Conservation (phyloP, 2,797 vertebrate genomes). For the Sebastes alutus region DNA sequence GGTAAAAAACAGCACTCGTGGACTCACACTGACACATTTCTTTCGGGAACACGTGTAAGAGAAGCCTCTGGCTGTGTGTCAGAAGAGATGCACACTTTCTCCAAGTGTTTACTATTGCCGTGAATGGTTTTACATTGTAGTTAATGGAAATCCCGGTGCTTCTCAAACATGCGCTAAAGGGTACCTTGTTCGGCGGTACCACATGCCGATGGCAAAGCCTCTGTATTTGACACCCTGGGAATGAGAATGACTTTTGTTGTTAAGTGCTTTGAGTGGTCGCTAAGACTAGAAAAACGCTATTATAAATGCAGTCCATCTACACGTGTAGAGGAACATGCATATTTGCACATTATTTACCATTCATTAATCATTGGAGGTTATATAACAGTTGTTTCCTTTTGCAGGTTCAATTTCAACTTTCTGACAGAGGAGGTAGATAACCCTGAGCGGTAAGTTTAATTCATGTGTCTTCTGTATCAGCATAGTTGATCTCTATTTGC, state of each 20-base stretch:
- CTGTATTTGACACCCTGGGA: too few relatives aligned
- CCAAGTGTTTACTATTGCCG: too few relatives aligned
- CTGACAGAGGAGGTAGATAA: slow-evolving; percentile 95
- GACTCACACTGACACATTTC: too few relatives aligned
- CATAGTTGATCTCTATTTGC: neutral
- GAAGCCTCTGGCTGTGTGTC: too few relatives aligned
- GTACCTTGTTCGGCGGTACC: too few relatives aligned
- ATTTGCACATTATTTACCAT: neutral
- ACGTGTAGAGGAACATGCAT: neutral
- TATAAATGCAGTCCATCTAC: neutral
- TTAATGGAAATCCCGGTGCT: too few relatives aligned
- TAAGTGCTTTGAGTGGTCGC: neutral
- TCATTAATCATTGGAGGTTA: neutral
- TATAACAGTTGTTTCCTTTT: slow-evolving; percentile 5
- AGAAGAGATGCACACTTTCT: too few relatives aligned
- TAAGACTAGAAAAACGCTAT: neutral
- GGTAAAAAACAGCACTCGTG: too few relatives aligned
- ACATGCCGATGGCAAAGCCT: too few relatives aligned
- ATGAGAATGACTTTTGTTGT: neutral
- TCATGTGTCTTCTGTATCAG: neutral
- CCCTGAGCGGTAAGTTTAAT: slow-evolving; percentile 86
- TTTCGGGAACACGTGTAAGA: too few relatives aligned
- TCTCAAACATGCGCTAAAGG: too few relatives aligned
- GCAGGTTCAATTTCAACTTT: slow-evolving; percentile 98
- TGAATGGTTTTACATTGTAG: too few relatives aligned